Conservation (phyloP, 2,113 vertebrate species). For the Microcebus jonahi region DNA sequence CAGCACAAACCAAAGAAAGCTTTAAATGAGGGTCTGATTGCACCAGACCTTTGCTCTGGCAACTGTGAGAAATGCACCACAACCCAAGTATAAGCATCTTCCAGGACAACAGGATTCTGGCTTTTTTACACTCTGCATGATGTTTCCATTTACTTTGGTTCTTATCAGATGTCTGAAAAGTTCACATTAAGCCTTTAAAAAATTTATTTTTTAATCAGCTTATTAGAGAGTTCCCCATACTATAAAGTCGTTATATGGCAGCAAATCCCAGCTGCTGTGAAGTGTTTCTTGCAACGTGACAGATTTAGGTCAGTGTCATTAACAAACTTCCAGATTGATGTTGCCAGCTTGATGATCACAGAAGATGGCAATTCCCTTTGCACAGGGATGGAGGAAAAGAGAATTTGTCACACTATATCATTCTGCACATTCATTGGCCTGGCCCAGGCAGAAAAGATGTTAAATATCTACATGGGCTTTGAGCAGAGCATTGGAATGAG, state of each 20-base stretch:
- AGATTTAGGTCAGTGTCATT: slow-evolving; percentile 85
- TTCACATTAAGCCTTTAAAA: slow-evolving; percentile 70
- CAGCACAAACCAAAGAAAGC: slow-evolving; percentile 50
- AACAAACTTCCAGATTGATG: slow-evolving; percentile 79
- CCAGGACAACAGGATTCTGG: slow-evolving; percentile 60
- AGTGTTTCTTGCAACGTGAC: slow-evolving; percentile 78
- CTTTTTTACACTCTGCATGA: slow-evolving; percentile 66
- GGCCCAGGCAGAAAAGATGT: neutral
- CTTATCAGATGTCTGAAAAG: slow-evolving; percentile 78
- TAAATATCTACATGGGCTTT: neutral
- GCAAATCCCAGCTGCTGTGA: slow-evolving; percentile 73
- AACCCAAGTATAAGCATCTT: slow-evolving; percentile 35
- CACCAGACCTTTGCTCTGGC: slow-evolving; percentile 36
- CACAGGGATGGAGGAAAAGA: slow-evolving; percentile 37
- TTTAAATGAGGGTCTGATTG: slow-evolving; percentile 34
- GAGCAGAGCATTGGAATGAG: neutral
- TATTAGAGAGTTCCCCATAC: slow-evolving; percentile 76
- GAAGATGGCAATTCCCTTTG: slow-evolving; percentile 66
- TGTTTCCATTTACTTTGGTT: slow-evolving; percentile 67
- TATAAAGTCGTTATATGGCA: slow-evolving; percentile 76
- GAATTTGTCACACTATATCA: slow-evolving; percentile 58
- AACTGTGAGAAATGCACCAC: neutral
- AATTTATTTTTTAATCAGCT: slow-evolving; percentile 77
- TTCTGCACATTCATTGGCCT: slow-evolving; percentile 23
- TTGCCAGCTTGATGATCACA: slow-evolving; percentile 66